A percentile compares a stretch with the other conserved stretches of the same genome.
phyloP scores from a whole-genome alignment of 2,888 invertebrate species.

The Nomada lathburiana region DNA sequence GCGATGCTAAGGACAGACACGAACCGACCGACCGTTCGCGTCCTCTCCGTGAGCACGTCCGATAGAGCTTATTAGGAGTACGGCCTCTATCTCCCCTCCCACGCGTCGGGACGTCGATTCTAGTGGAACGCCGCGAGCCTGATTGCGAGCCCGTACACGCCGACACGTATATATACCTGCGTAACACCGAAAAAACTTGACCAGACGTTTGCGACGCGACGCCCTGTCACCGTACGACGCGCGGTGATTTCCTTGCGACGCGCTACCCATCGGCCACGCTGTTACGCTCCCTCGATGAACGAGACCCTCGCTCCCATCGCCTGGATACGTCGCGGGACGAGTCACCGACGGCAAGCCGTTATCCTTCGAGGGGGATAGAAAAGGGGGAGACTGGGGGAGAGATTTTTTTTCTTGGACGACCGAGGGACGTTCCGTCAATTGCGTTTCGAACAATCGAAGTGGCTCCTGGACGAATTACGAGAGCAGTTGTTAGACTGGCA shows the following conservation, averaged over 20 bases:
- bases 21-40: neutral
- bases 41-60: conserved; percentile 24
- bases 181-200: conserved; percentile 65
- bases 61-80: conserved; percentile 51
- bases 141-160: conserved; percentile 56
- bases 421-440: neutral
- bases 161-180: conserved; percentile 68
- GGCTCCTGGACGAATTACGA: too few relatives aligned
- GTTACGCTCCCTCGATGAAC: neutral
- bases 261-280: neutral
- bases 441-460: too few relatives aligned
- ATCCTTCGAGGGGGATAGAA: too few relatives aligned
- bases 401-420: neutral
- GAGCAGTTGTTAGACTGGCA: too few relatives aligned
- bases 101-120: conserved; percentile 14
- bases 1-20: conserved; percentile 49
- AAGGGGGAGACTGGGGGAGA: neutral
- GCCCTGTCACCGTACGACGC: conserved; percentile 51
- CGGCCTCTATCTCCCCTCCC: conserved; percentile 53
- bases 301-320: too few relatives aligned
- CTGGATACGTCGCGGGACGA: too few relatives aligned
- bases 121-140: conserved; percentile 52
- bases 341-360: too few relatives aligned
- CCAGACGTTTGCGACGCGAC: conserved; percentile 67
- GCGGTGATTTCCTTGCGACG: conserved; percentile 22